These are phyloP conservation scores for Unio delphinus DNA, from an alignment of 2,888 invertebrate genomes.

Conservation along the genomic window DNA sequence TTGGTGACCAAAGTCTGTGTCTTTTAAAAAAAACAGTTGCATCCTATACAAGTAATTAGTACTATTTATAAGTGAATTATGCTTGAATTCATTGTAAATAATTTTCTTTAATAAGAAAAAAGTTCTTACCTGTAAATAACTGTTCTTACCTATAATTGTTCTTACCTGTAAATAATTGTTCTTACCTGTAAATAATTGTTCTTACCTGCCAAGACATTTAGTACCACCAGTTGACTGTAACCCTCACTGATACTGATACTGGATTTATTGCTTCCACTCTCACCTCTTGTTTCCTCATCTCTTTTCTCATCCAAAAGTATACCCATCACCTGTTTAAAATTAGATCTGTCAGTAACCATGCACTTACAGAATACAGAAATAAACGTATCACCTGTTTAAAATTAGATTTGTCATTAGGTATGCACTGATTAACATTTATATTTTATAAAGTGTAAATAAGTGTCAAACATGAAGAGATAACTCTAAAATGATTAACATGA, in stretches of 20 bases:
- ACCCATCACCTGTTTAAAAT: constrained; percentile 51
- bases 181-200: not conserved
- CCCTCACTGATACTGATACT: constrained; percentile 60
- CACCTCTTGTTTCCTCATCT: constrained; percentile 25
- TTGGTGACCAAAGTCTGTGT: no score
- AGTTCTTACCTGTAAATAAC: constrained; percentile 40
- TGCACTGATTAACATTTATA: no score
- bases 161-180: no score
- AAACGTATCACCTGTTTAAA: no score
- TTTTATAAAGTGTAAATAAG: no score
- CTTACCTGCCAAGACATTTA: constrained; percentile 58
- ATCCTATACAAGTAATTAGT: not conserved
- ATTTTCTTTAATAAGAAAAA: not conserved
- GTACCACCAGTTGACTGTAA: constrained; percentile 50
- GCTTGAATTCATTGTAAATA: not conserved
- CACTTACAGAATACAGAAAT: no score
- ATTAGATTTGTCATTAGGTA: no score
- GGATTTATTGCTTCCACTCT: constrained; percentile 41
- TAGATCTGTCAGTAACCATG: no score
- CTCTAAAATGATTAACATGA: no score
- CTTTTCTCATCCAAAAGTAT: constrained; percentile 63
- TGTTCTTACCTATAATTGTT: no score
- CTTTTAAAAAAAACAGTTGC: no score
- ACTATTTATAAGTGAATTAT: not conserved
- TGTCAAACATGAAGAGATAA: no score